Conservation (phyloP, 2,113 vertebrate species). For the Tapirus terrestris region DNA sequence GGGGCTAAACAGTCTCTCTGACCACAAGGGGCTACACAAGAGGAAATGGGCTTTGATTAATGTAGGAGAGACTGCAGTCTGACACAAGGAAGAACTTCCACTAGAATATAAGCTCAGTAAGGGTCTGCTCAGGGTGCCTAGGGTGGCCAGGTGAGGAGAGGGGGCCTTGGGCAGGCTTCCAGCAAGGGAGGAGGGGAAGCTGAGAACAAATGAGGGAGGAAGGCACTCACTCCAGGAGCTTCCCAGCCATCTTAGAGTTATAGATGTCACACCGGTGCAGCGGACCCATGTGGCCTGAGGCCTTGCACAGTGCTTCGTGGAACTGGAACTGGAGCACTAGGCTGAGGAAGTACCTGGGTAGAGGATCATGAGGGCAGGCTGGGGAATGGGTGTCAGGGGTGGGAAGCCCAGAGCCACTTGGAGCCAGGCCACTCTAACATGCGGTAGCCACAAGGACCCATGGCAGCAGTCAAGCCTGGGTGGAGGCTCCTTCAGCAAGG, state of each 20-base stretch:
- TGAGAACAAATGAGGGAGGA: background rate
- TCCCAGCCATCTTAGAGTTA: slow-evolving; percentile 90
- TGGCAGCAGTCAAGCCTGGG: no score
- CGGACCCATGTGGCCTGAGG: slow-evolving; percentile 86
- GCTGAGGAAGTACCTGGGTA: slow-evolving; percentile 94
- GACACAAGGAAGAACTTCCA: background rate
- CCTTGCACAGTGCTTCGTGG: slow-evolving; percentile 92
- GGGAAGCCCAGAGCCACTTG: background rate
- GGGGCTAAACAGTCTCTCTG: background rate
- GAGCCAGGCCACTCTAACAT: background rate
- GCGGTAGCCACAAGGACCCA: background rate
- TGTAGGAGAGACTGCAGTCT: background rate
- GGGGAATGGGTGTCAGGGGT: background rate
- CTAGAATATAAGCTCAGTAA: background rate
- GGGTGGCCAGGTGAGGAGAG: background rate
- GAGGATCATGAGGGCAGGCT: background rate
- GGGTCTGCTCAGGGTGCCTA: no score
- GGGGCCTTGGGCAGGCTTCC: background rate
- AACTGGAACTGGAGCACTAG: slow-evolving; percentile 98
- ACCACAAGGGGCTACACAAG: background rate
- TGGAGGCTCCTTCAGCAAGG: accelerated
- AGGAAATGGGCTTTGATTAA: background rate
- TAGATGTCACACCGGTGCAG: slow-evolving; percentile 95
- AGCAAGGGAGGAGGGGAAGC: background rate
- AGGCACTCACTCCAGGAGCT: slow-evolving; percentile 89